Evolutionary conservation across 2,888 invertebrate species (phyloP).

Genomic region (Eupelmus urozonus): DNA sequence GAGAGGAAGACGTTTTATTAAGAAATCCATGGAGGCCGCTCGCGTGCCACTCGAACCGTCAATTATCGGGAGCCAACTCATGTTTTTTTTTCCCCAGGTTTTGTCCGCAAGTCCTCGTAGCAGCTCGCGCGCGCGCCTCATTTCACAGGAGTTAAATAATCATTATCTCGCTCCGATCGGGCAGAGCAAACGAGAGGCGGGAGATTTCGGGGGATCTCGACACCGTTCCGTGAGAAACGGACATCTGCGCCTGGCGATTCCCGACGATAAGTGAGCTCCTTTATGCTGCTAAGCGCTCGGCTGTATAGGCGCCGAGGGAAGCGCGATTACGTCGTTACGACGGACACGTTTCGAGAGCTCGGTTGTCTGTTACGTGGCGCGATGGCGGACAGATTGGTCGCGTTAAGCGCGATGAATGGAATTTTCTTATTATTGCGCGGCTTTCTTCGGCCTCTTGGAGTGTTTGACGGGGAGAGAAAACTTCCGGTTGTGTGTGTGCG

Average conservation of each 20-base stretch:
- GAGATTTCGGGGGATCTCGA: conserved; percentile 64
- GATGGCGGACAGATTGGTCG: conserved; percentile 34
- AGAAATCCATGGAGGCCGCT: conserved; percentile 38
- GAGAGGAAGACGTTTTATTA: conserved; percentile 57
- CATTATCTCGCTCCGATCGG: conserved; percentile 59
- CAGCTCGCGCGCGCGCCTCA: conserved; percentile 16
- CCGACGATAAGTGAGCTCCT: conserved; percentile 61
- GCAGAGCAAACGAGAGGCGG: conserved; percentile 58
- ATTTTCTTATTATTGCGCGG: conserved; percentile 25
- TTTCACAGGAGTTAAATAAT: conserved; percentile 56
- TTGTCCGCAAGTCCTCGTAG: background rate
- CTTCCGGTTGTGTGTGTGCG: background rate
- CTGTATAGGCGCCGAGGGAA: conserved; percentile 31
- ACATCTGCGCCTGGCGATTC: conserved; percentile 68
- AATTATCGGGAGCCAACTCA: conserved; percentile 50
- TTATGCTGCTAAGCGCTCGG: background rate
- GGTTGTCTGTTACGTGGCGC: background rate
- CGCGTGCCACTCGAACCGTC: conserved; percentile 52
- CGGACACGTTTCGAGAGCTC: background rate
- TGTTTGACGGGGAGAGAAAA: conserved; percentile 21
- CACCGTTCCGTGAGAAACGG: conserved; percentile 65
- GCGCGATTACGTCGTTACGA: conserved; percentile 13
- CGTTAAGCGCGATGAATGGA: conserved; percentile 28
- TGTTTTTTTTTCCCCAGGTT: conserved; percentile 35
- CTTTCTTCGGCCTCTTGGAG: background rate